These are phyloP conservation scores for Caenorhabditis sp. DNA, from an alignment of 2,888 invertebrate species.

Conservation along the genomic window DNA sequence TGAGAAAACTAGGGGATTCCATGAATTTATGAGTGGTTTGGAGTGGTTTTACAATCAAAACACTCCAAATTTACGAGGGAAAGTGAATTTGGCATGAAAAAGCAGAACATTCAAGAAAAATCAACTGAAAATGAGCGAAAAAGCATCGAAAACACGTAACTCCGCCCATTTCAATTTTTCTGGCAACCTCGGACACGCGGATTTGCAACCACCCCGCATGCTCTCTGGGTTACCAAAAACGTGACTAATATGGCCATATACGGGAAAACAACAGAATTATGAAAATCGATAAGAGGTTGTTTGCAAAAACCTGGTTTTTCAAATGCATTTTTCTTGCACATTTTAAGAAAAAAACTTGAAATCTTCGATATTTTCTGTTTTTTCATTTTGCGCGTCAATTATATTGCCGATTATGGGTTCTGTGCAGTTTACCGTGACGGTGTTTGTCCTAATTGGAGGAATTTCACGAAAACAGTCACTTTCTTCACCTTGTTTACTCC, in stretches of 20 bases:
- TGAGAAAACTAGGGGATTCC: too few relatives aligned
- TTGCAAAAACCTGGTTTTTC: too few relatives aligned
- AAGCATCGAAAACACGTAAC: background rate
- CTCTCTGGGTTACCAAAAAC: too few relatives aligned
- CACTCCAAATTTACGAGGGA: too few relatives aligned
- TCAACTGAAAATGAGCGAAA: conserved; percentile 3
- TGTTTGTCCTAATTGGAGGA: conserved; percentile 21
- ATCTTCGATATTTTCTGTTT: too few relatives aligned
- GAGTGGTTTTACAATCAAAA: too few relatives aligned
- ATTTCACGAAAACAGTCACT: background rate
- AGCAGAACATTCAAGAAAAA: background rate
- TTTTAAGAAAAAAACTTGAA: too few relatives aligned
- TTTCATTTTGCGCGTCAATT: conserved; percentile 19
- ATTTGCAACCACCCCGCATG: background rate
- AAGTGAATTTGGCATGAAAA: background rate
- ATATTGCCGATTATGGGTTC: background rate
- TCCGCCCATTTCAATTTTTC: conserved; percentile 26
- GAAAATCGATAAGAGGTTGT: too few relatives aligned
- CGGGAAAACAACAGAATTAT: too few relatives aligned
- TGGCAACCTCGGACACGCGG: conserved; percentile 2
- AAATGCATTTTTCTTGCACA: too few relatives aligned
- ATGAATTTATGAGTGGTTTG: too few relatives aligned
- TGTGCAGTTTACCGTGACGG: background rate
- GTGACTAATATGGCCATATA: too few relatives aligned
- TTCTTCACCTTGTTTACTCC: background rate